Evolutionary conservation across 2,888 invertebrate species (phyloP).

Genomic region (Drosophila demipolita): DNA sequence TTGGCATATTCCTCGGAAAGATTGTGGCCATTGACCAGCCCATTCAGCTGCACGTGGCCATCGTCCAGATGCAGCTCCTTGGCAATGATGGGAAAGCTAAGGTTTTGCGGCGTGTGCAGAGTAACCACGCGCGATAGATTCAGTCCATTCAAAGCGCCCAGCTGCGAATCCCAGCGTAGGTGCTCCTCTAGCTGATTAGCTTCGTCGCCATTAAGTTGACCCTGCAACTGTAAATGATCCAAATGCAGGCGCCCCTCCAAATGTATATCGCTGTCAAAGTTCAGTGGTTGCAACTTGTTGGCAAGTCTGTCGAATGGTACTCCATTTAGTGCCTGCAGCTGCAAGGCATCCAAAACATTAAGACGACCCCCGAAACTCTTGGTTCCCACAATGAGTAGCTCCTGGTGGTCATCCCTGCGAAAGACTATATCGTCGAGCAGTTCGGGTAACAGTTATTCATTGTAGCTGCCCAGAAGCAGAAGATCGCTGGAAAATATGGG

Average conservation of each 20-base stretch:
- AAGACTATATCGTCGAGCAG: constrained; percentile 84
- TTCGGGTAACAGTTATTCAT: constrained; percentile 81
- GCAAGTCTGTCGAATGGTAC: constrained; percentile 84
- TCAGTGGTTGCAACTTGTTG: constrained; percentile 71
- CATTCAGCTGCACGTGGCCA: no score
- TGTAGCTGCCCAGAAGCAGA: constrained; percentile 79
- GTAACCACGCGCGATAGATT: constrained; percentile 85
- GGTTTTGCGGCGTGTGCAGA: constrained; percentile 85
- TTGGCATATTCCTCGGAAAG: no score
- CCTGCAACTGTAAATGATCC: constrained; percentile 67
- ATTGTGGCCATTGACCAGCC: no score
- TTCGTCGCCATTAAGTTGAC: constrained; percentile 66
- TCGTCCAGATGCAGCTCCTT: constrained; percentile 84
- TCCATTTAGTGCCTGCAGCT: constrained; percentile 83
- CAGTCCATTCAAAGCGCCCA: constrained; percentile 84
- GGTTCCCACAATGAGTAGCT: constrained; percentile 56
- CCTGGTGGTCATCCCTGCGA: constrained; percentile 75
- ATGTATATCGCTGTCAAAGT: constrained; percentile 68
- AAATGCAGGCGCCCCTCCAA: constrained; percentile 77
- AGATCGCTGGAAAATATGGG: constrained; percentile 70
- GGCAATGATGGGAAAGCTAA: constrained; percentile 83
- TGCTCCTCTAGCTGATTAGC: constrained; percentile 42
- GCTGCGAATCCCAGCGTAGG: constrained; percentile 66
- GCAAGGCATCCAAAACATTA: constrained; percentile 75
- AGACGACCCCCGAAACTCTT: constrained; percentile 75